Evolutionary conservation across 2,113 vertebrate species (phyloP).

Genomic region (Salvelinus alpinus): DNA sequence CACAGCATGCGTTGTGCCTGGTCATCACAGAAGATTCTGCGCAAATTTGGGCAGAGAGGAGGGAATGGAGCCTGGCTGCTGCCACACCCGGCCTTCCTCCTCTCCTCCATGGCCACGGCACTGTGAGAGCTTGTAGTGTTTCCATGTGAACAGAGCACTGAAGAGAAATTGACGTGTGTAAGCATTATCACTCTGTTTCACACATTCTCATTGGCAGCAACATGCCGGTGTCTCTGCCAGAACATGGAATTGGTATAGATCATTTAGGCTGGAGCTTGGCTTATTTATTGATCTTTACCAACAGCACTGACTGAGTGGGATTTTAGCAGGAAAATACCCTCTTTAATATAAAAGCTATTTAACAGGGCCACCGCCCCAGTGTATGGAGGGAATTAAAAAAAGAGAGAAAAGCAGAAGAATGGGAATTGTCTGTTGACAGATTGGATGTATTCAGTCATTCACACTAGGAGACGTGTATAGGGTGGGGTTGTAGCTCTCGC

Average conservation of each 20-base stretch:
- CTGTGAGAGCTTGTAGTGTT: constrained; percentile 64
- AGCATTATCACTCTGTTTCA: constrained; percentile 46
- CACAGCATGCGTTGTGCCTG: constrained; percentile 3
- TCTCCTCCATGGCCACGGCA: not conserved
- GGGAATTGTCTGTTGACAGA: constrained; percentile 37
- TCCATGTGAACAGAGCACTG: constrained; percentile 75
- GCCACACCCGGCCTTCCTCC: constrained; percentile 63
- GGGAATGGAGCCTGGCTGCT: constrained; percentile 30
- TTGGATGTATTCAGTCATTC: constrained; percentile 62
- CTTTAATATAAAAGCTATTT: constrained; percentile 20
- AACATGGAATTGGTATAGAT: constrained; percentile 53
- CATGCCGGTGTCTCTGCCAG: constrained; percentile 40
- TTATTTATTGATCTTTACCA: constrained; percentile 30
- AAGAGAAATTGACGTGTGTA: not conserved
- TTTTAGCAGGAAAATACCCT: not conserved
- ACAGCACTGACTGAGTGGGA: not conserved
- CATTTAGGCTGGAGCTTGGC: constrained; percentile 44
- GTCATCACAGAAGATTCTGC: constrained; percentile 11
- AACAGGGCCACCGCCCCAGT: constrained; percentile 23
- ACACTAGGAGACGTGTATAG: constrained; percentile 51
- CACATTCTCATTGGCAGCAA: constrained; percentile 42
- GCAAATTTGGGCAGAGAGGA: constrained; percentile 1
- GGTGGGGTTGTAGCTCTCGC: constrained; percentile 70
- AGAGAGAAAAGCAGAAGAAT: constrained; percentile 14
- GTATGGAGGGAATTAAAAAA: constrained; percentile 25